A percentile compares a stretch with the other conserved stretches of the same genome.
Conservation (phyloP, 2,113 vertebrate species). For the Bungarus multicinctus region DNA sequence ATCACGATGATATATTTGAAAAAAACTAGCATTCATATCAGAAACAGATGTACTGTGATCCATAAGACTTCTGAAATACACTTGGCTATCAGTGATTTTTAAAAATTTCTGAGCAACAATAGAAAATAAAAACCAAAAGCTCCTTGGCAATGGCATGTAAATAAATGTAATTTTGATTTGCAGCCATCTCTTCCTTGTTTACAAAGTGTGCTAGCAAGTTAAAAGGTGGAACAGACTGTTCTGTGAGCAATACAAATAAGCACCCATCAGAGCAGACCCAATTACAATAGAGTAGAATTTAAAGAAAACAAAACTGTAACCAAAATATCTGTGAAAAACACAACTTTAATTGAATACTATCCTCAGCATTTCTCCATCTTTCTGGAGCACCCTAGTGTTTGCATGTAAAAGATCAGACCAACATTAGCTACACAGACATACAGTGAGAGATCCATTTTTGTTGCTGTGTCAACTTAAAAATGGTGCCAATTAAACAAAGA, state of each 20-base stretch:
- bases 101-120: constrained; percentile 21
- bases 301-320: constrained; percentile 8
- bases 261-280: background rate
- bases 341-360: constrained; percentile 12
- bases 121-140: constrained; percentile 33
- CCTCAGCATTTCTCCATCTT: background rate
- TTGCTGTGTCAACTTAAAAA: constrained; percentile 16
- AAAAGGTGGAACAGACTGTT: constrained; percentile 45
- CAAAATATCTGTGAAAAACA: constrained; percentile 18
- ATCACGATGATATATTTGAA: constrained; percentile 57
- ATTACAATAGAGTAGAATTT: constrained; percentile 11
- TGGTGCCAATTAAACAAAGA: constrained; percentile 18
- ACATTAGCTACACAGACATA: background rate
- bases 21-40: constrained; percentile 28
- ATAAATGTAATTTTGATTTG: constrained; percentile 24
- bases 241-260: constrained; percentile 36
- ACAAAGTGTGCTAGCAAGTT: constrained; percentile 33
- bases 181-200: constrained; percentile 2
- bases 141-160: constrained; percentile 34
- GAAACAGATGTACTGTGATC: constrained; percentile 44
- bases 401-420: background rate
- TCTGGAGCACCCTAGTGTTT: background rate
- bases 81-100: constrained; percentile 36
- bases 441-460: background rate
- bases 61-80: constrained; percentile 32